phyloP scores from a whole-genome alignment of 2,113 vertebrate species.

The Furnarius figulus region DNA sequence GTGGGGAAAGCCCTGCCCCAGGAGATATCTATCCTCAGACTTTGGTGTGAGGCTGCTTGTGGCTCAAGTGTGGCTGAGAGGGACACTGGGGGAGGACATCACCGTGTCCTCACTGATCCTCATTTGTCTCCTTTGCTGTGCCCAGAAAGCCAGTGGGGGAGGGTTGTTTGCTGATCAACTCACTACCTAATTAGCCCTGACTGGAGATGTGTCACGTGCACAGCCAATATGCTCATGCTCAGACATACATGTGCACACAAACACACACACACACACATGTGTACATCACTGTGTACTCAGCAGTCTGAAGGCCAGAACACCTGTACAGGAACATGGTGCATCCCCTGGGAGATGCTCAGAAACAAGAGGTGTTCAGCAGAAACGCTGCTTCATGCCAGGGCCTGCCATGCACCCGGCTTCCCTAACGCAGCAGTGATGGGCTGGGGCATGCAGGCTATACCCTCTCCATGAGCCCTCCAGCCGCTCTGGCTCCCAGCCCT shows the following conservation, averaged over 20 bases:
- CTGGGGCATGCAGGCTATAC: conserved; percentile 5
- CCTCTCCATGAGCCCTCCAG: background rate
- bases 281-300: background rate
- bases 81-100: background rate
- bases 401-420: background rate
- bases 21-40: background rate
- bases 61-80: background rate
- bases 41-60: background rate
- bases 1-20: background rate
- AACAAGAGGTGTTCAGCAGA: background rate
- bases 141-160: background rate
- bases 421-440: background rate
- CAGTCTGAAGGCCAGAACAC: background rate
- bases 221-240: background rate
- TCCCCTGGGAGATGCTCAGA: background rate
- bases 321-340: background rate
- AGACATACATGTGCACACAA: background rate
- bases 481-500: background rate
- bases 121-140: background rate
- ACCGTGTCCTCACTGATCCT: background rate
- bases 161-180: background rate
- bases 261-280: background rate
- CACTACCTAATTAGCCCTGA: background rate
- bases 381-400: conserved; percentile 20
- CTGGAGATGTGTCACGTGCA: background rate